phyloP scores from a whole-genome alignment of 2,888 invertebrate genomes.

The Syrphus vitripennis region DNA sequence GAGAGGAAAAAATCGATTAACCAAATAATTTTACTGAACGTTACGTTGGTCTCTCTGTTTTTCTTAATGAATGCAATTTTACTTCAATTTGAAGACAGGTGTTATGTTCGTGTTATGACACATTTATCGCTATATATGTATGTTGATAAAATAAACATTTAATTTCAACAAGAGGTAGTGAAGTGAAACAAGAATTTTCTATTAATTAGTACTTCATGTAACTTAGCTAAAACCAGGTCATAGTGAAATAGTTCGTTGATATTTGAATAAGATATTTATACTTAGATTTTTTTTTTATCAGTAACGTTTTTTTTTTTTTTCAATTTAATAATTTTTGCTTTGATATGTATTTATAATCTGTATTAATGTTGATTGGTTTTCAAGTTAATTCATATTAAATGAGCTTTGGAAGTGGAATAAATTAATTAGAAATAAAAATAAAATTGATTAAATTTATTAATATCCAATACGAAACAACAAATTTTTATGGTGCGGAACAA shows the following conservation, averaged over 20 bases:
- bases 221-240: not conserved
- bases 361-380: too few relatives aligned
- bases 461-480: not conserved
- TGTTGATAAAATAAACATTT: not conserved
- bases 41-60: not conserved
- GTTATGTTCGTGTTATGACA: constrained; percentile 56
- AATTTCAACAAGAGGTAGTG: not conserved
- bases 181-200: not conserved
- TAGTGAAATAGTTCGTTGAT: not conserved
- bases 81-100: constrained; percentile 51
- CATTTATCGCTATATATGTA: constrained; percentile 19
- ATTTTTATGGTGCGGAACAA: too few relatives aligned
- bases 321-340: too few relatives aligned
- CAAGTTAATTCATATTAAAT: too few relatives aligned
- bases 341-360: too few relatives aligned
- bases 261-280: not conserved
- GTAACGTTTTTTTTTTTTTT: not conserved
- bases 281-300: not conserved
- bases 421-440: too few relatives aligned
- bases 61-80: constrained; percentile 33
- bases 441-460: not conserved
- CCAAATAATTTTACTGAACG: not conserved
- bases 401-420: too few relatives aligned
- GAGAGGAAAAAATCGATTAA: constrained; percentile 11
- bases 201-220: constrained; percentile 16